Conservation (phyloP, 2,888 invertebrate species). For the Epiblema foenella region DNA sequence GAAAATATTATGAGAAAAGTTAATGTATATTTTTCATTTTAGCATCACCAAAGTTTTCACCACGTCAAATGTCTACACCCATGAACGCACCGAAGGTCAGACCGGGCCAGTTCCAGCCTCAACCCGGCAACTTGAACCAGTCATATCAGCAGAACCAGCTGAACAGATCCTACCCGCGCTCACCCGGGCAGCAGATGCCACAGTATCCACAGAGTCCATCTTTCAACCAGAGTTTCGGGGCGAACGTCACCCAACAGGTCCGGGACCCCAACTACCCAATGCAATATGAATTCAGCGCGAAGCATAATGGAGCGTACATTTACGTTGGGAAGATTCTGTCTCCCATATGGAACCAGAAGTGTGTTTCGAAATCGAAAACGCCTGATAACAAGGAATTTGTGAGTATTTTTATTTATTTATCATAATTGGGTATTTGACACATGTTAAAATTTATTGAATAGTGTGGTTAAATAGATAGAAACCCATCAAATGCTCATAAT, state of each 20-base stretch:
- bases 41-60: slow-evolving; percentile 80
- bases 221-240: slow-evolving; percentile 72
- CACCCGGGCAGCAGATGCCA: slow-evolving; percentile 65
- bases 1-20: no score
- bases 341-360: slow-evolving; percentile 94
- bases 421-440: no score
- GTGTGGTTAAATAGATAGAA: no score
- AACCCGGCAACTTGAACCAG: slow-evolving; percentile 68
- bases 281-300: slow-evolving; percentile 86
- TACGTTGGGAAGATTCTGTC: slow-evolving; percentile 95
- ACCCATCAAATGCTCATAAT: no score
- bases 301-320: slow-evolving; percentile 97
- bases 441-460: no score
- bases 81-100: slow-evolving; percentile 63
- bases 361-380: slow-evolving; percentile 85
- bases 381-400: slow-evolving; percentile 85
- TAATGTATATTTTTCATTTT: no score
- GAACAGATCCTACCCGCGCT: slow-evolving; percentile 70
- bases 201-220: slow-evolving; percentile 72
- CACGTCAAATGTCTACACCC: slow-evolving; percentile 81
- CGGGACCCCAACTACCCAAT: slow-evolving; percentile 71
- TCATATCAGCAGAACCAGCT: slow-evolving; percentile 67
- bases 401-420: slow-evolving; percentile 60
- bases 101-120: slow-evolving; percentile 65
- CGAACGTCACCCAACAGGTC: slow-evolving; percentile 72